These are phyloP conservation scores for Apotomis turbidana DNA, from an alignment of 2,888 invertebrate genomes.

Conservation along the genomic window DNA sequence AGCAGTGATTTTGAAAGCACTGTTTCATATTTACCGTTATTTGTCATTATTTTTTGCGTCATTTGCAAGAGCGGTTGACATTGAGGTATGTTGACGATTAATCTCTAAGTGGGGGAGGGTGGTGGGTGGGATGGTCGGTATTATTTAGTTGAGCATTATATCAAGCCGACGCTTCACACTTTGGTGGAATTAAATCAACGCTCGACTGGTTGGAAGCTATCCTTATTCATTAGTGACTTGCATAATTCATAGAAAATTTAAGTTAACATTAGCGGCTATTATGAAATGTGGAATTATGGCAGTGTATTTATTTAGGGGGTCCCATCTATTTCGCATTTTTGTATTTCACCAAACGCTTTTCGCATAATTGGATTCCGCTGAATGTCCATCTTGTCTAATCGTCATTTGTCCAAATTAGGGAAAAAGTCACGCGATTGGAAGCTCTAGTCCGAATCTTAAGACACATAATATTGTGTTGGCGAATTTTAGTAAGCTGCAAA, in stretches of 20 bases:
- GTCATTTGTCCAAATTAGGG: too few relatives aligned
- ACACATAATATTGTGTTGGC: too few relatives aligned
- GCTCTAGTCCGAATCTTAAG: too few relatives aligned
- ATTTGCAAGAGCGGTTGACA: slow-evolving; percentile 73
- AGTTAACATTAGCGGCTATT: slow-evolving; percentile 1
- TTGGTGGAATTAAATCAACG: slow-evolving; percentile 70
- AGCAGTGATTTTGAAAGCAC: slow-evolving; percentile 34
- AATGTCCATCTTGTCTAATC: too few relatives aligned
- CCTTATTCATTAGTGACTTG: slow-evolving; percentile 36
- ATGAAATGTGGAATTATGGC: neutral
- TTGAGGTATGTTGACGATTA: slow-evolving; percentile 76
- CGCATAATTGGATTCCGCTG: too few relatives aligned
- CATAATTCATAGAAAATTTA: slow-evolving; percentile 12
- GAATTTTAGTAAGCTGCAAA: too few relatives aligned
- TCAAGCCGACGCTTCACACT: slow-evolving; percentile 61
- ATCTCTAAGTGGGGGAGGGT: slow-evolving; percentile 58
- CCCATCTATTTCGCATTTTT: too few relatives aligned
- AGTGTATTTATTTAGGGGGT: too few relatives aligned
- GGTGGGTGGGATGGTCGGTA: slow-evolving; percentile 58
- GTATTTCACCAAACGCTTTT: too few relatives aligned
- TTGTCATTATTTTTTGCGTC: slow-evolving; percentile 72
- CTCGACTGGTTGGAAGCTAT: slow-evolving; percentile 59
- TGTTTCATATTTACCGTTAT: slow-evolving; percentile 49
- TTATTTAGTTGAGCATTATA: slow-evolving; percentile 74
- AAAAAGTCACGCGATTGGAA: too few relatives aligned